These are phyloP conservation scores for Myrmecobius fasciatus DNA, from an alignment of 2,113 vertebrate genomes.

Conservation along the genomic window DNA sequence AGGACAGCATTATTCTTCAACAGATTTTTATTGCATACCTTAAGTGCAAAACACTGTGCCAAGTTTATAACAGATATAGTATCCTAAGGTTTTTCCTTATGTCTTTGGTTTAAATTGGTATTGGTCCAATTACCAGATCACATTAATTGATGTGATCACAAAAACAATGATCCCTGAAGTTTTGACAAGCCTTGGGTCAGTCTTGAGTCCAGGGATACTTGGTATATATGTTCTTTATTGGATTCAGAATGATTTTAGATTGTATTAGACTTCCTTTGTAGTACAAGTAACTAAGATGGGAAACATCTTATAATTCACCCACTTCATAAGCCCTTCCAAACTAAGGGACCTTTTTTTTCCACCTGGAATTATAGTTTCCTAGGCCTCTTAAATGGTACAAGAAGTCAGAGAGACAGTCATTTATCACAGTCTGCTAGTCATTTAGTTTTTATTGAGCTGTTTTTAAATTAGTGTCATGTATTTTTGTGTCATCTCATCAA, in stretches of 20 bases:
- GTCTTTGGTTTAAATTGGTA: background rate
- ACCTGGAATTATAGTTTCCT: background rate
- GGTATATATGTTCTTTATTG: background rate
- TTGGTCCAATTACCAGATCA: background rate
- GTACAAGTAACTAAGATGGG: background rate
- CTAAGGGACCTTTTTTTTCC: too few relatives aligned
- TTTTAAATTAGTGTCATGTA: too few relatives aligned
- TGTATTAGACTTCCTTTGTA: background rate
- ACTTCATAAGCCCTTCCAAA: background rate
- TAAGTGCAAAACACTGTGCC: background rate
- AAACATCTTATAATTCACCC: background rate
- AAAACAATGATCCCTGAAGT: background rate
- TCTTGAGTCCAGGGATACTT: background rate
- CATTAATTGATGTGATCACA: background rate
- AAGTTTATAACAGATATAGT: background rate
- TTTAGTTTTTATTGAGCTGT: background rate
- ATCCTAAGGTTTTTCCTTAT: background rate
- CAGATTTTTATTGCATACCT: background rate
- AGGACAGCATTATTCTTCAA: background rate
- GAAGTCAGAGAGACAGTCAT: background rate
- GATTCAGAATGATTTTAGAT: background rate
- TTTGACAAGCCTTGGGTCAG: background rate
- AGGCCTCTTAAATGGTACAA: background rate
- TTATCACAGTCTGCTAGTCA: background rate
- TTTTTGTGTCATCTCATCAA: too few relatives aligned